Evolutionary conservation across 1,140 invertebrate species (phyloP), one percentile per base, ranked within the genome.

Genomic region (Sarcophaga bullata): DNA sequence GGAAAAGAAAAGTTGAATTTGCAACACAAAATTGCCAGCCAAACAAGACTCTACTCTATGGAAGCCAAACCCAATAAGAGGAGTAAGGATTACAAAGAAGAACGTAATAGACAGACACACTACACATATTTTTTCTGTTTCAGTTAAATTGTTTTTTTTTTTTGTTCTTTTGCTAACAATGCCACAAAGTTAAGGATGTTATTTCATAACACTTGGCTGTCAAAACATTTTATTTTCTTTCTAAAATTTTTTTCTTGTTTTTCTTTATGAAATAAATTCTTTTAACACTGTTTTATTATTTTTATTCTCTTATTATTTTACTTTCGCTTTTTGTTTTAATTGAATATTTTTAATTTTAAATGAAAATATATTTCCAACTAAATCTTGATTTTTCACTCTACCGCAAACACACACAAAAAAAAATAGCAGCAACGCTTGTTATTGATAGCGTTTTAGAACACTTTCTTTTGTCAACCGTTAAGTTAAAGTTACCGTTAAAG

Each of bases 401-500:
- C 13, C 58, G 58, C 58, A 62, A 62, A 62, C 25, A 37, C 25
- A 37, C 25, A 37, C 25, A 37, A 37, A 37, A 2, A 2, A 37
- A 37, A 37, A 37, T 7, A 13, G 5, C 3, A 62, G 6, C 58
- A 17, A 8, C n/a, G 13, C 37, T 46, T 47, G 11, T 47, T 37
- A 78, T 78, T 78, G 1, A 5, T 76, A 5, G 7, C 48, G 10
- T 7, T 54, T 80, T 50, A 10, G 13, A 37, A 37, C 19, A 47
- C 54, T 54, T 54, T 52, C 8, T 52, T 80, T 62, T 80, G 10
- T 80, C 80, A 80, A 80, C 80, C 80, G 80, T 48, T 48, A 13
- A n/a, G 46, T 62, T 80, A 58, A 68, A 80, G 50, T 80, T 80
- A 80, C 58, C 80, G 80, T 58, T 62, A 68, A 62, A 80, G 80